These are phyloP conservation scores for Jacana jacana DNA, from an alignment of 2,113 vertebrate species.

Conservation along the genomic window DNA sequence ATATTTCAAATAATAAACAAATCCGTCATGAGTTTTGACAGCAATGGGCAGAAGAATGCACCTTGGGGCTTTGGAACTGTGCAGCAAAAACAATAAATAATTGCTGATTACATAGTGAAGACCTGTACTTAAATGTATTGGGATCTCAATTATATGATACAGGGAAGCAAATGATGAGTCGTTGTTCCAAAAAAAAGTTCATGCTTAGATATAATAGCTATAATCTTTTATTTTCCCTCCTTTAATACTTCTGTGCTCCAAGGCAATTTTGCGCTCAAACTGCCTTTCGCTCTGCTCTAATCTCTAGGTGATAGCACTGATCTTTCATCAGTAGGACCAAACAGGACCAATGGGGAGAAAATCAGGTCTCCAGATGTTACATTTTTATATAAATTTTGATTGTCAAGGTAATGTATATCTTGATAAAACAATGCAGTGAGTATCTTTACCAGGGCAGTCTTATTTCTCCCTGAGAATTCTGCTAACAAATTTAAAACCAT, in stretches of 20 bases:
- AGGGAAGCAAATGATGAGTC: neutral
- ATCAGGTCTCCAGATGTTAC: neutral
- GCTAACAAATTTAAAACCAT: neutral
- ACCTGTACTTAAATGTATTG: neutral
- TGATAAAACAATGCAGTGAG: neutral
- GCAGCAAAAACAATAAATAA: neutral
- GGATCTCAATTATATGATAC: neutral
- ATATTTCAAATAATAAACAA: conserved; percentile 18
- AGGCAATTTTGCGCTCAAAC: neutral
- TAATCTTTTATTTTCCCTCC: neutral
- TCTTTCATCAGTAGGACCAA: neutral
- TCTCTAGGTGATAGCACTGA: neutral
- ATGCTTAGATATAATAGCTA: neutral
- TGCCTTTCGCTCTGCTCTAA: neutral
- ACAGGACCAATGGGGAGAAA: neutral
- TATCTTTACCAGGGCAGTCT: neutral
- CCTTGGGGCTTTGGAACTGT: neutral
- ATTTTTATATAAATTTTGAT: neutral
- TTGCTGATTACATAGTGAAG: neutral
- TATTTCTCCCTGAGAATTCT: neutral
- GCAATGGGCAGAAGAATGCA: neutral
- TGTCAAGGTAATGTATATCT: neutral
- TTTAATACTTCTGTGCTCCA: neutral
- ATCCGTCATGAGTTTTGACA: neutral
- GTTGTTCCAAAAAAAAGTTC: neutral